Percentiles rank a stretch among this genome's conserved stretches.
Evolutionary conservation across 2,888 invertebrate species (phyloP).

Genomic region (Megalurothrips usitatus): DNA sequence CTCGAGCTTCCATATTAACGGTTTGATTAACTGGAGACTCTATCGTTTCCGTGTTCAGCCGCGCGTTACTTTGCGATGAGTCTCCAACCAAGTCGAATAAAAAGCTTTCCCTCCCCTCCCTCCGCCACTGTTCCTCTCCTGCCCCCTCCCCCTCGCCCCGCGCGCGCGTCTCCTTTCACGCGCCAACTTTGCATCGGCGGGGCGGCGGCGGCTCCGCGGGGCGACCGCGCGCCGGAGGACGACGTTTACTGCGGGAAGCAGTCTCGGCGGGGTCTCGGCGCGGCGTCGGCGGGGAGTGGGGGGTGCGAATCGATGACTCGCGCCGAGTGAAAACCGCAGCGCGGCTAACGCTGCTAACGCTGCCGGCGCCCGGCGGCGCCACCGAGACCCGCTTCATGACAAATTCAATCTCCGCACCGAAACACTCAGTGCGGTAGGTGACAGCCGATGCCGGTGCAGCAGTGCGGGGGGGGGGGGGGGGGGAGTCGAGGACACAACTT

Average conservation of each 20-base stretch:
- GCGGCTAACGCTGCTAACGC: no score
- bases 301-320: no score
- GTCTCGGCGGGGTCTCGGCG: no score
- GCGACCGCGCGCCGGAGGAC: neutral
- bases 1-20: constrained; percentile 24
- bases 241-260: neutral
- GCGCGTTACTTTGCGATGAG: constrained; percentile 19
- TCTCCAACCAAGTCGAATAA: constrained; percentile 23
- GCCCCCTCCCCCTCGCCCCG: neutral
- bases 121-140: neutral
- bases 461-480: no score
- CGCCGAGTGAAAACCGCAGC: no score
- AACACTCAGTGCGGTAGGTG: no score
- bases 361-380: neutral
- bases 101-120: neutral
- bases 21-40: constrained; percentile 26
- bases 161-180: neutral
- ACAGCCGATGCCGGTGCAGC: no score
- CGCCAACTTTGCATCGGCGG: neutral
- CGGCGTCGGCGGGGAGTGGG: no score
- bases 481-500: no score
- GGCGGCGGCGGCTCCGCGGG: no score
- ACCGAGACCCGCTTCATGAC: no score
- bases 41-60: constrained; percentile 18
- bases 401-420: no score